Evolutionary conservation across 2,888 invertebrate genomes (phyloP).

Genomic region (Limnephilus marmoratus): DNA sequence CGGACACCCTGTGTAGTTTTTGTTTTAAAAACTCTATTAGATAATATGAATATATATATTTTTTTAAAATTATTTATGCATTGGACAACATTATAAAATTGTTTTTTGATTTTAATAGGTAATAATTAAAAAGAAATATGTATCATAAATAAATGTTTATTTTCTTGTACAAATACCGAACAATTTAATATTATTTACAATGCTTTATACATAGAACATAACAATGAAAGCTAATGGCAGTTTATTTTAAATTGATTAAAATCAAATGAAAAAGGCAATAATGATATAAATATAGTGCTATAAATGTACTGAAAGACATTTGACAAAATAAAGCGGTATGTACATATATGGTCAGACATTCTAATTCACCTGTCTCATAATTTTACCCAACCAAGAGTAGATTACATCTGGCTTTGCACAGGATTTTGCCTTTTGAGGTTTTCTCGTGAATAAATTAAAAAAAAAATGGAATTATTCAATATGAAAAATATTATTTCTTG

Average conservation of each 20-base stretch:
- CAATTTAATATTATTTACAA: slow-evolving; percentile 42
- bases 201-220: slow-evolving; percentile 22
- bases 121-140: neutral
- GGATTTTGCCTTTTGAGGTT: neutral
- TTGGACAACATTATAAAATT: neutral
- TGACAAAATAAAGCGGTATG: neutral
- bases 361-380: neutral
- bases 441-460: neutral
- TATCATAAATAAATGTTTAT: slow-evolving; percentile 51
- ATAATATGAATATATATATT: too few relatives aligned
- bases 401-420: neutral
- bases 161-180: slow-evolving; percentile 43
- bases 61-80: too few relatives aligned
- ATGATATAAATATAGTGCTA: neutral
- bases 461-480: neutral
- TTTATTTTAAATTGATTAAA: neutral
- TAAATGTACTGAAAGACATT: neutral
- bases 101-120: neutral
- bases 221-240: slow-evolving; percentile 11
- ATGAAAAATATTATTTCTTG: neutral
- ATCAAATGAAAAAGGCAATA: neutral
- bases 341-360: neutral
- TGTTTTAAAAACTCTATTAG: neutral
- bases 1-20: too few relatives aligned
- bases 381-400: neutral